These are phyloP conservation scores for Hofmannophila pseudospretella DNA, from an alignment of 2,888 invertebrate genomes.

Conservation along the genomic window DNA sequence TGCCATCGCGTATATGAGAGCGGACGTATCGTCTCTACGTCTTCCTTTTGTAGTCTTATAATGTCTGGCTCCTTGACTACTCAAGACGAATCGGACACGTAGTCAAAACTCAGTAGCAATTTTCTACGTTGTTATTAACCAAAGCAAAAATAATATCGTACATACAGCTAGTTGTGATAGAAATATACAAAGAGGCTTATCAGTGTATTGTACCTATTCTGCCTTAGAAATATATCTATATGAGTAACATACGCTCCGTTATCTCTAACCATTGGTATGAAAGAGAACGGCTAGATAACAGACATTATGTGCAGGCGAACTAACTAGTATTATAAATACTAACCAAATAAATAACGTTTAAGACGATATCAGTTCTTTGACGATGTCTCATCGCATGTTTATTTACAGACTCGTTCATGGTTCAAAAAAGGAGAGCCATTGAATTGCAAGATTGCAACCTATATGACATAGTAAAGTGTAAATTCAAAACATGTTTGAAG, in stretches of 20 bases:
- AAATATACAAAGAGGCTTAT: background rate
- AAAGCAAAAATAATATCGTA: background rate
- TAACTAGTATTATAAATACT: too few relatives aligned
- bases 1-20: slow-evolving; percentile 44
- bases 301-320: background rate
- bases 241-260: slow-evolving; percentile 44
- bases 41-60: slow-evolving; percentile 44
- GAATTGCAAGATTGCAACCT: too few relatives aligned
- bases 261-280: slow-evolving; percentile 34
- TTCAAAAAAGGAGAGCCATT: too few relatives aligned
- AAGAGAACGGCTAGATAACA: slow-evolving; percentile 40
- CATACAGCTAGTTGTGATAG: background rate
- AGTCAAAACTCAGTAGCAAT: background rate
- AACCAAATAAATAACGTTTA: slow-evolving; percentile 4
- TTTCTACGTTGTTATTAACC: too few relatives aligned
- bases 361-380: too few relatives aligned
- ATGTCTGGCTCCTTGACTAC: slow-evolving; percentile 14
- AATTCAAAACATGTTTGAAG: too few relatives aligned
- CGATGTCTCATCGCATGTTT: too few relatives aligned
- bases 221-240: slow-evolving; percentile 20
- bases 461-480: too few relatives aligned
- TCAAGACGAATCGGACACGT: slow-evolving; percentile 14
- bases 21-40: slow-evolving; percentile 52
- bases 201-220: background rate
- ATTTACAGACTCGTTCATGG: too few relatives aligned